Evolutionary conservation across 2,797 vertebrate genomes (phyloP).

Genomic region (Sebastes baramenuke): DNA sequence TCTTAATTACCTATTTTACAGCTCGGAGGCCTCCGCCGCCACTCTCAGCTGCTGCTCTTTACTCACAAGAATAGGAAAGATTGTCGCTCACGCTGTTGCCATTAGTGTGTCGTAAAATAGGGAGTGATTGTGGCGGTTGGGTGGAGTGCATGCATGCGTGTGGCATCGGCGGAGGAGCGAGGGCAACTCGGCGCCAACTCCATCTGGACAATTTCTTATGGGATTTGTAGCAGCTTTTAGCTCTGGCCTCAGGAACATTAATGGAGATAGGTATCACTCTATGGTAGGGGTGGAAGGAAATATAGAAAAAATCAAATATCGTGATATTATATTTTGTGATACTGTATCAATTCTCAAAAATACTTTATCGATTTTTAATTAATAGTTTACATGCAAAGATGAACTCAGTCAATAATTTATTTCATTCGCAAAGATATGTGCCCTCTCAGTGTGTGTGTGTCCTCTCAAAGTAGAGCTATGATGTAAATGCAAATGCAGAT

Average conservation of each 20-base stretch:
- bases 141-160: constrained; percentile 20
- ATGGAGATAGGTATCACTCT: background rate
- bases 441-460: too few relatives aligned
- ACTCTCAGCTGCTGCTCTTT: background rate
- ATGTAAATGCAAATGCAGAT: too few relatives aligned
- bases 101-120: constrained; percentile 32
- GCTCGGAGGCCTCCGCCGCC: constrained; percentile 38
- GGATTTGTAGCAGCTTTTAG: constrained; percentile 17
- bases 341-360: too few relatives aligned
- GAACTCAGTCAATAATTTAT: too few relatives aligned
- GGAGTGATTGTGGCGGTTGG: constrained; percentile 17
- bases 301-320: too few relatives aligned
- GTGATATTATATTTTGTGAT: too few relatives aligned
- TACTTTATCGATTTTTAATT: too few relatives aligned
- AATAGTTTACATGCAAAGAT: too few relatives aligned
- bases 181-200: constrained; percentile 5
- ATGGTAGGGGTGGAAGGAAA: too few relatives aligned
- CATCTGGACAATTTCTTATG: constrained; percentile 22
- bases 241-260: background rate
- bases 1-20: constrained; percentile 88
- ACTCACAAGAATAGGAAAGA: constrained; percentile 37
- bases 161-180: background rate
- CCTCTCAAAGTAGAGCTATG: too few relatives aligned
- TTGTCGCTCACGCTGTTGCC: constrained; percentile 11
- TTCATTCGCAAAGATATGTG: too few relatives aligned